Percentiles rank a stretch among this genome's conserved stretches.
These are phyloP conservation scores for Nanorana parkeri DNA, from an alignment of 2,113 vertebrate species.

Conservation along the genomic window DNA sequence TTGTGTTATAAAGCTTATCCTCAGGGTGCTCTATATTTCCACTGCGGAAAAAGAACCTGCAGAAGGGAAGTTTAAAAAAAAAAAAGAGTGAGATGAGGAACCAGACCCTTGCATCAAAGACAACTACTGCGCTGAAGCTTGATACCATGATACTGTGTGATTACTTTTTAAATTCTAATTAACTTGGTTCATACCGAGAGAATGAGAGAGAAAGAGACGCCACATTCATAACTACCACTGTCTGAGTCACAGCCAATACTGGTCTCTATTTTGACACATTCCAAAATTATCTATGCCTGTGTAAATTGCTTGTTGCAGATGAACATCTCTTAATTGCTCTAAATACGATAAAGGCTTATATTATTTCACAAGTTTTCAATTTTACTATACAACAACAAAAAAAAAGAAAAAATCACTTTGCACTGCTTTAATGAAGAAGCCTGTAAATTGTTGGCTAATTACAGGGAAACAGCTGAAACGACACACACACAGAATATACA, in stretches of 20 bases:
- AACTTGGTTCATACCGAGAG: slow-evolving; percentile 13
- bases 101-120: neutral
- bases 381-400: too few species aligned
- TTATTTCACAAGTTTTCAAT: neutral
- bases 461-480: too few species aligned
- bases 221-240: neutral
- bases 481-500: too few species aligned
- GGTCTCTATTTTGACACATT: slow-evolving; percentile 15
- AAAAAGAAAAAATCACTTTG: neutral
- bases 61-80: slow-evolving; percentile 23
- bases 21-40: slow-evolving; percentile 97
- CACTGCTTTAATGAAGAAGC: too few species aligned
- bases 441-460: too few species aligned
- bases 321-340: neutral
- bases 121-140: neutral
- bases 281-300: slow-evolving; percentile 13
- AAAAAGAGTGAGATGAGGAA: slow-evolving; percentile 14
- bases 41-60: slow-evolving; percentile 96
- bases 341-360: neutral
- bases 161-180: slow-evolving; percentile 33
- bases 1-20: slow-evolving; percentile 97
- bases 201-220: slow-evolving; percentile 18
- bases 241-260: neutral
- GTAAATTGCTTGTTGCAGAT: neutral
- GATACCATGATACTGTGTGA: slow-evolving; percentile 10